Evolutionary conservation across 2,888 invertebrate species (phyloP).

Genomic region (Carabus problematicus): DNA sequence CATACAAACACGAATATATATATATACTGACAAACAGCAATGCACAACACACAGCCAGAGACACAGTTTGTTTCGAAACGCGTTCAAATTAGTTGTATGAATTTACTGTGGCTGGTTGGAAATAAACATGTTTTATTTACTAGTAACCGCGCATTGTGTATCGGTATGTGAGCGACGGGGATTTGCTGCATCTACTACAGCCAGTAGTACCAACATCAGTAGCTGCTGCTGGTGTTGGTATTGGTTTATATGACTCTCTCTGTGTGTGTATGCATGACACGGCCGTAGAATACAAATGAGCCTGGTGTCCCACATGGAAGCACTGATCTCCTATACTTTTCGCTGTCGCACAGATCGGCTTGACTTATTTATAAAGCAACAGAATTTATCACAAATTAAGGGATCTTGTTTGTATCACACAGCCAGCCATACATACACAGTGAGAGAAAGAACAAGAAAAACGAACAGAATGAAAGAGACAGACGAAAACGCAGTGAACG

Average conservation of each 20-base stretch:
- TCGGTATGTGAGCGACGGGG: conserved; percentile 28
- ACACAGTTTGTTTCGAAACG: not conserved
- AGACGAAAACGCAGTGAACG: too few relatives aligned
- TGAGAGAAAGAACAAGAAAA: too few relatives aligned
- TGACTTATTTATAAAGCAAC: conserved; percentile 38
- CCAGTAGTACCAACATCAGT: conserved; percentile 10
- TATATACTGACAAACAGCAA: not conserved
- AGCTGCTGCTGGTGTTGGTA: conserved; percentile 14
- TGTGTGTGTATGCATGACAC: too few relatives aligned
- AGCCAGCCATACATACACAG: too few relatives aligned
- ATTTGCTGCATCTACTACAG: too few relatives aligned
- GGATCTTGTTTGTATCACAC: not conserved
- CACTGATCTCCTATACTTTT: conserved; percentile 14
- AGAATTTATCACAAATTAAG: conserved; percentile 40
- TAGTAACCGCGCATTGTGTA: conserved; percentile 38
- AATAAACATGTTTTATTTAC: conserved; percentile 42
- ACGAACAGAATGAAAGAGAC: too few relatives aligned
- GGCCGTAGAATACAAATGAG: conserved; percentile 34
- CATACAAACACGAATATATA: too few relatives aligned
- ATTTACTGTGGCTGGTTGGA: conserved; percentile 20
- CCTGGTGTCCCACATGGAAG: not conserved
- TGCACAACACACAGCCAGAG: not conserved
- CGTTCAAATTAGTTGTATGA: conserved; percentile 33
- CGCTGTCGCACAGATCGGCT: conserved; percentile 28
- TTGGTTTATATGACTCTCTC: conserved; percentile 8